These are phyloP conservation scores for Calvadosia cruxmelitensis DNA, from an alignment of 30 jellyfish, hydroid and myxozoan genomes.

Conservation along the genomic window DNA sequence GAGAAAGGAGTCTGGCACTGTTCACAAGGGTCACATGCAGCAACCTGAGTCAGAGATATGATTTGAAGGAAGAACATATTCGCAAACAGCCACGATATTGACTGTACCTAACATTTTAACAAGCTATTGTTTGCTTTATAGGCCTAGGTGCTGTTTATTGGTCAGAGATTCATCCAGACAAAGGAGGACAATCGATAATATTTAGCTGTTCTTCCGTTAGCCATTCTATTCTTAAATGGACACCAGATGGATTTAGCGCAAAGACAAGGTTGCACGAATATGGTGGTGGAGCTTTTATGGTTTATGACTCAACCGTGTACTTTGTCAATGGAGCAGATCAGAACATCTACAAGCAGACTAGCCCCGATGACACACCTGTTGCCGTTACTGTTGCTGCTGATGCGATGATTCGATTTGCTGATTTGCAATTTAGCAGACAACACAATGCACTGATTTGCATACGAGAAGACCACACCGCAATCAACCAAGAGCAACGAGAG, in stretches of 20 bases:
- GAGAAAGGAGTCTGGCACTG: no score
- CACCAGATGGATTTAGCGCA: constrained; percentile 21
- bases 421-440: constrained; percentile 23
- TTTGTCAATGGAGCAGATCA: constrained; percentile 48
- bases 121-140: no score
- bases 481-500: no score
- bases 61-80: no score
- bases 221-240: constrained; percentile 40
- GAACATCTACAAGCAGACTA: constrained; percentile 19
- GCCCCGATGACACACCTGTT: constrained; percentile 18
- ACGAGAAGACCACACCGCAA: constrained; percentile 69
- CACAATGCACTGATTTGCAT: constrained; percentile 46
- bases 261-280: constrained; percentile 69
- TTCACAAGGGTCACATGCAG: no score
- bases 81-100: no score
- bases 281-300: constrained; percentile 81
- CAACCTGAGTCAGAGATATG: no score
- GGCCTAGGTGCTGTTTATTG: constrained; percentile 60
- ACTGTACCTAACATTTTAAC: no score
- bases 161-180: constrained; percentile 75
- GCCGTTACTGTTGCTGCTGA: constrained; percentile 17
- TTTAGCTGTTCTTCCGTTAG: constrained; percentile 27
- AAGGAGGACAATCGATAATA: constrained; percentile 49
- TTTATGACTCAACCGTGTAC: constrained; percentile 36
- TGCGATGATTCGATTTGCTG: constrained; percentile 55